A percentile compares a stretch with the other conserved stretches of the same genome.
phyloP scores from a whole-genome alignment of 2,113 vertebrate genomes.

The Thymallus thymallus region DNA sequence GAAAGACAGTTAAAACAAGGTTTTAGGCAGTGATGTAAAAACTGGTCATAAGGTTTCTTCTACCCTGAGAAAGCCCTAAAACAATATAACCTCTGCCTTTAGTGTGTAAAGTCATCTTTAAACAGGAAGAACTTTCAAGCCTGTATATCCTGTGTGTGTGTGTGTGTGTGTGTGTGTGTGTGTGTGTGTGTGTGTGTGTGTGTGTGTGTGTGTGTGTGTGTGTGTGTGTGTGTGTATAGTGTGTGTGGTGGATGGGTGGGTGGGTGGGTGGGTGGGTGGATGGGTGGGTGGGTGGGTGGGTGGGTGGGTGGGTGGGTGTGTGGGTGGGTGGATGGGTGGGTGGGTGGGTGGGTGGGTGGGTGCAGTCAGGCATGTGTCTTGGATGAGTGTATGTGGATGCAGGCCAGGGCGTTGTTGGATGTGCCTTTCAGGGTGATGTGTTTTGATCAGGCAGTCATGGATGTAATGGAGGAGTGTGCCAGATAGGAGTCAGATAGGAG shows the following conservation, averaged over 20 bases:
- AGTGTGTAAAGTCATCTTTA: not conserved
- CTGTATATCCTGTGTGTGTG: too few relatives aligned
- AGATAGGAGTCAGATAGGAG: conserved; percentile 21
- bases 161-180: too few relatives aligned
- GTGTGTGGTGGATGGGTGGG: too few relatives aligned
- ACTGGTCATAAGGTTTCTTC: not conserved
- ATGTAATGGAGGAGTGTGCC: conserved; percentile 17
- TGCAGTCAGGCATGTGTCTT: not conserved
- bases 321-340: too few relatives aligned
- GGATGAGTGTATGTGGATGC: not conserved
- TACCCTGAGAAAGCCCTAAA: not conserved
- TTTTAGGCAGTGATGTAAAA: conserved; percentile 8
- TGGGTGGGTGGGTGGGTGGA: too few relatives aligned
- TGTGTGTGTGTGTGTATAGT: too few relatives aligned
- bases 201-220: too few relatives aligned
- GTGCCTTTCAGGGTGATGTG: not conserved
- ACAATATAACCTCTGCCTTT: not conserved
- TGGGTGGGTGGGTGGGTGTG: too few relatives aligned
- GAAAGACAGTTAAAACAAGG: not conserved
- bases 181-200: too few relatives aligned
- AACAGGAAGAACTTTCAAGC: not conserved
- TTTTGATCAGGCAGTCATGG: conserved; percentile 6
- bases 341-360: conserved; percentile 5
- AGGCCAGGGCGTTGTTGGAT: too few relatives aligned
- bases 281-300: too few relatives aligned